Conservation (phyloP, 2,113 vertebrate species). For the Arvicanthis niloticus region DNA sequence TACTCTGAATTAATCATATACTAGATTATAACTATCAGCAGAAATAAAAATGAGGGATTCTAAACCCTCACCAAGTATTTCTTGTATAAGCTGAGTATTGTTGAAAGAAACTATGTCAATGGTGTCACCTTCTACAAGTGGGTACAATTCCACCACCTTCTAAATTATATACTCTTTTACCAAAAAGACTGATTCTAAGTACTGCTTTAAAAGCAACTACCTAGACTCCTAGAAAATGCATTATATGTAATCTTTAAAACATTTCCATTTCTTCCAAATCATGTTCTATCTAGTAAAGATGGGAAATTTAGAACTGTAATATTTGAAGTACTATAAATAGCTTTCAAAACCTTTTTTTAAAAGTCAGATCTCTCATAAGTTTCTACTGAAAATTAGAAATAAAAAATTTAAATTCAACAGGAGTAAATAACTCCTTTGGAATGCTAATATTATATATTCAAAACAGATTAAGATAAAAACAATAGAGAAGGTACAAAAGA, state of each 20-base stretch:
- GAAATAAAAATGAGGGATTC: neutral
- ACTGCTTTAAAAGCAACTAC: conserved; percentile 26
- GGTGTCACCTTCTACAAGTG: neutral
- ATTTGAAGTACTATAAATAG: conserved; percentile 27
- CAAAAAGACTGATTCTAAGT: neutral
- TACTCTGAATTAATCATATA: conserved; percentile 7
- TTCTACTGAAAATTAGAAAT: conserved; percentile 38
- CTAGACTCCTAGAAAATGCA: neutral
- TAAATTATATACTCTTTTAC: conserved; percentile 29
- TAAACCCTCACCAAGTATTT: conserved; percentile 41
- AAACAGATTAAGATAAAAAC: conserved; percentile 51
- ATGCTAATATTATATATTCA: conserved; percentile 35
- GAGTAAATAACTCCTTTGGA: conserved; percentile 2
- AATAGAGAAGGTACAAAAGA: conserved; percentile 40
- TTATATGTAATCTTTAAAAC: conserved; percentile 32
- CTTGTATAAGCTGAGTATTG: neutral
- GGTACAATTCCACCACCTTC: neutral
- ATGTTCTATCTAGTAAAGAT: conserved; percentile 43
- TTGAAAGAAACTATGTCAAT: neutral
- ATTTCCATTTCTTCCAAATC: conserved; percentile 29
- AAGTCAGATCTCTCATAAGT: conserved; percentile 44
- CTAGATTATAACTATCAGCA: conserved; percentile 36
- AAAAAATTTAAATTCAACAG: conserved; percentile 2
- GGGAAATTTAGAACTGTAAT: conserved; percentile 26
- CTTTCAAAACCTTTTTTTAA: conserved; percentile 27